Percentiles rank a stretch among this genome's conserved stretches.
Evolutionary conservation across 2,797 vertebrate genomes (phyloP).

Genomic region (Chloroceryle inda): DNA sequence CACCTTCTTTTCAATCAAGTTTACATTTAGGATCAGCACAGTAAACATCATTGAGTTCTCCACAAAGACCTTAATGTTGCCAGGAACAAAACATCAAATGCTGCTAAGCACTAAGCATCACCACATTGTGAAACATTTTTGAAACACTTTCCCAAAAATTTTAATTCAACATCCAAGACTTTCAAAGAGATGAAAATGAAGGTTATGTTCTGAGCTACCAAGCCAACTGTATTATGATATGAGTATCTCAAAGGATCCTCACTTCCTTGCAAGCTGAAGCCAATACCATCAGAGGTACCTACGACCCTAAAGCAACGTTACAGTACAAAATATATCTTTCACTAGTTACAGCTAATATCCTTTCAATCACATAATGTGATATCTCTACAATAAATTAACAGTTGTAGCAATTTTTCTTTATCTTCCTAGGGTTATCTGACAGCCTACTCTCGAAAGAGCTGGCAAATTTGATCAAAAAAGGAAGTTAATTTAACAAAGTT

Average conservation of each 20-base stretch:
- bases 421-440: not conserved
- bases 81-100: not conserved
- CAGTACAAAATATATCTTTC: not conserved
- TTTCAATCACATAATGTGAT: not conserved
- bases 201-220: not conserved
- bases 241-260: not conserved
- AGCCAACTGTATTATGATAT: not conserved
- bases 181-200: not conserved
- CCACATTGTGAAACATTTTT: not conserved
- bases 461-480: not conserved
- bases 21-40: not conserved
- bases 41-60: not conserved
- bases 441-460: not conserved
- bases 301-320: not conserved
- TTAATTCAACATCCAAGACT: not conserved
- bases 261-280: not conserved
- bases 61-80: not conserved
- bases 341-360: not conserved
- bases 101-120: not conserved
- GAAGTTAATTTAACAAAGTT: not conserved
- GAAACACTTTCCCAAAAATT: not conserved
- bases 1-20: conserved; percentile 31
- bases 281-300: not conserved
- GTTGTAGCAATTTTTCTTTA: not conserved
- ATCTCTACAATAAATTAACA: not conserved